A percentile compares a stretch with the other conserved stretches of the same genome.
phyloP scores from a whole-genome alignment of 2,888 invertebrate genomes.

The Lamellibrachia satsuma region DNA sequence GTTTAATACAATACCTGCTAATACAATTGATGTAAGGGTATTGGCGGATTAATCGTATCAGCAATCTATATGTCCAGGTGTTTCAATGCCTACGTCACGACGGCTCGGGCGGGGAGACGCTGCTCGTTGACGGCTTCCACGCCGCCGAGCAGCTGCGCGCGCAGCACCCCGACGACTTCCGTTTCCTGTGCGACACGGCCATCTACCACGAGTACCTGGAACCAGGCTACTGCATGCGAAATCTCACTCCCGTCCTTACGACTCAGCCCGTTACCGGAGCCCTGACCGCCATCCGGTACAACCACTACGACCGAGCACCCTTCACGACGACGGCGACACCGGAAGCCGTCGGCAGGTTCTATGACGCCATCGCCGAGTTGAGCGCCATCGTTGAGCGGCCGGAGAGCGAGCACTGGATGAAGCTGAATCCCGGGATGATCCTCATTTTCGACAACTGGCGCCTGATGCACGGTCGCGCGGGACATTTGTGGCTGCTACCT shows the following conservation, averaged over 20 bases:
- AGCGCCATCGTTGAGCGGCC: slow-evolving; percentile 43
- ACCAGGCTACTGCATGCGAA: slow-evolving; percentile 34
- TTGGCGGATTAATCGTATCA: background rate
- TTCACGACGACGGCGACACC: slow-evolving; percentile 70
- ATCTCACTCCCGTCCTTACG: slow-evolving; percentile 43
- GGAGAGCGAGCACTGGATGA: slow-evolving; percentile 65
- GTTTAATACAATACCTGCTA: background rate
- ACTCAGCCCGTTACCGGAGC: slow-evolving; percentile 67
- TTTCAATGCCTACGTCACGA: slow-evolving; percentile 64
- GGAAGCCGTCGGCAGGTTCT: slow-evolving; percentile 72
- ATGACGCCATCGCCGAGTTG: slow-evolving; percentile 64
- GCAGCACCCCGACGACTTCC: slow-evolving; percentile 64
- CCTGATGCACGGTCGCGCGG: slow-evolving; percentile 77
- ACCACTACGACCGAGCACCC: slow-evolving; percentile 78
- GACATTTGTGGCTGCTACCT: slow-evolving; percentile 79
- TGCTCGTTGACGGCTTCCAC: slow-evolving; percentile 79
- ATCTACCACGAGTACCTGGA: slow-evolving; percentile 74
- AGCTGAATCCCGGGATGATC: slow-evolving; percentile 74
- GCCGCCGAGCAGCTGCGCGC: slow-evolving; percentile 72
- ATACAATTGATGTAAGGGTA: background rate
- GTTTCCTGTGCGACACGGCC: slow-evolving; percentile 71
- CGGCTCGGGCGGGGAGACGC: slow-evolving; percentile 76
- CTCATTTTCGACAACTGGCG: slow-evolving; percentile 83
- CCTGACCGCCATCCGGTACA: slow-evolving; percentile 74
- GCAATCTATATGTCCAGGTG: slow-evolving; percentile 27